Evolutionary conservation across 2,113 vertebrate species (phyloP).

Genomic region (Boulengeromyrus knoepffleri): DNA sequence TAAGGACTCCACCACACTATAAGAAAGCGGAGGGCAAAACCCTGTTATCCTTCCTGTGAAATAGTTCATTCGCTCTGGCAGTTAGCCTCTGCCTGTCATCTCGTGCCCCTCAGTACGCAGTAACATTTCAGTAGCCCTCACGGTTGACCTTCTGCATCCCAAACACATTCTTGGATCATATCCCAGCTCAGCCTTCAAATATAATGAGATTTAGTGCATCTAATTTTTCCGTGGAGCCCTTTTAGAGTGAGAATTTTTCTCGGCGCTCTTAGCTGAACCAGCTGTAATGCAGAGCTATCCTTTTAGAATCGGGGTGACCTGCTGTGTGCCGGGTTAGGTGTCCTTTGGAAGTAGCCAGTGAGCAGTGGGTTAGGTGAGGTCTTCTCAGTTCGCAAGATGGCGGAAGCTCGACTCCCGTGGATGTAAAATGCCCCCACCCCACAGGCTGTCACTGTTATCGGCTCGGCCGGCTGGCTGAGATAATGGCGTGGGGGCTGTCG

Average conservation of each 20-base stretch:
- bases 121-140: background rate
- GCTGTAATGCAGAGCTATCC: background rate
- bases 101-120: background rate
- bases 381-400: background rate
- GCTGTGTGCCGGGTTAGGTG: background rate
- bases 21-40: background rate
- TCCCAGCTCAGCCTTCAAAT: background rate
- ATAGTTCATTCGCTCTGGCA: background rate
- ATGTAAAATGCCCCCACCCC: background rate
- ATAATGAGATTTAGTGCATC: background rate
- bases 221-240: background rate
- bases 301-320: background rate
- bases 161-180: background rate
- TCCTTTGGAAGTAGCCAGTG: background rate
- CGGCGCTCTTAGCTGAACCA: background rate
- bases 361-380: background rate
- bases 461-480: background rate
- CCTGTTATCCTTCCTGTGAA: background rate
- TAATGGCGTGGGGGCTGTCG: background rate
- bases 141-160: background rate
- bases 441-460: background rate
- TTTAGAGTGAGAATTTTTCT: background rate
- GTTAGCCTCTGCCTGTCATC: background rate
- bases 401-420: background rate
- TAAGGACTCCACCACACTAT: background rate